Evolutionary conservation across 2,113 vertebrate genomes (phyloP).

Genomic region (Phainopepla nitens): DNA sequence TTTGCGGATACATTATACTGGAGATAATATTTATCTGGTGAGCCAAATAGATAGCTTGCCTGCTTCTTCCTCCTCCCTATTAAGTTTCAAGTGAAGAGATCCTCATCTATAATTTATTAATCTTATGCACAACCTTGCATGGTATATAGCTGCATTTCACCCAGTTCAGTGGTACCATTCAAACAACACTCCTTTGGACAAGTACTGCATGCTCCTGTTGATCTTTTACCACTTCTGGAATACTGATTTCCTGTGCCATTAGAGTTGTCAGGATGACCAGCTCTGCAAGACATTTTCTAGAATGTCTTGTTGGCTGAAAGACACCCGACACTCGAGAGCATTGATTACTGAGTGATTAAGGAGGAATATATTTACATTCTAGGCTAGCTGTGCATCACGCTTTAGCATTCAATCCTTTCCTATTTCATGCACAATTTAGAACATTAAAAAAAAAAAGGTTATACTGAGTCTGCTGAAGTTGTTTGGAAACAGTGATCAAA

Average conservation of each 20-base stretch:
- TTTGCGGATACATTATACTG: neutral
- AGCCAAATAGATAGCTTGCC: neutral
- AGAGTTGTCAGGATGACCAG: neutral
- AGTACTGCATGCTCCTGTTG: neutral
- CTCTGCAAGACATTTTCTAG: neutral
- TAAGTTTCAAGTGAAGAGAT: neutral
- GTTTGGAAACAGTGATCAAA: neutral
- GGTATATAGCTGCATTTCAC: neutral
- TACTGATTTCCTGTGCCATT: neutral
- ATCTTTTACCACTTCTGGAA: neutral
- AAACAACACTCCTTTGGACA: neutral
- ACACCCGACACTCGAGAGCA: neutral
- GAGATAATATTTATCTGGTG: neutral
- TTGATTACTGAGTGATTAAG: neutral
- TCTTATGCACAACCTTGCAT: neutral
- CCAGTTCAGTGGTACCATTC: neutral
- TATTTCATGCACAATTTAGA: neutral
- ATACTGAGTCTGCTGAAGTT: neutral
- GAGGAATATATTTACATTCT: neutral
- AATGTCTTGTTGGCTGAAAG: neutral
- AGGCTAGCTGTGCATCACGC: neutral
- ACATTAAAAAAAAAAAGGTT: neutral
- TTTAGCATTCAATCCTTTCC: neutral
- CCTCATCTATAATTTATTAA: neutral
- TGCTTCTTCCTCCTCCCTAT: neutral